These are phyloP conservation scores for Neuroscelio doddi DNA, from an alignment of 2,888 invertebrate genomes.

Conservation along the genomic window DNA sequence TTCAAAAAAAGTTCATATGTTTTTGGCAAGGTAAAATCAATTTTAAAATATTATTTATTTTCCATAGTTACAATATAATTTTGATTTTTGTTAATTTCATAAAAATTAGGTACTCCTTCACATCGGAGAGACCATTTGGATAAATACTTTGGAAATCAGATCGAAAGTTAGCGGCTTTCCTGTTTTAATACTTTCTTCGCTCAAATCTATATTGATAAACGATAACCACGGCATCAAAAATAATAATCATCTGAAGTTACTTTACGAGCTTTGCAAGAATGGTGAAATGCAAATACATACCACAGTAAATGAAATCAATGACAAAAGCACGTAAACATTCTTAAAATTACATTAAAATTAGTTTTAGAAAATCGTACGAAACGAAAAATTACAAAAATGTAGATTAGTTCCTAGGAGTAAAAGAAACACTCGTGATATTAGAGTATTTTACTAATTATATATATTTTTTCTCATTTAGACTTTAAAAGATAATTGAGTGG, in stretches of 20 bases:
- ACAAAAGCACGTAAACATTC: no score
- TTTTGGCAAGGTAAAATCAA: conserved; percentile 58
- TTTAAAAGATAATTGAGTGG: no score
- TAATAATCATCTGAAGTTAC: conserved; percentile 72
- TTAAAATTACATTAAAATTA: no score
- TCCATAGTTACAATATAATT: conserved; percentile 4
- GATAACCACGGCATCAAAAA: conserved; percentile 71
- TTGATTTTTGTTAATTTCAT: conserved; percentile 16
- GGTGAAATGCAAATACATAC: conserved; percentile 55
- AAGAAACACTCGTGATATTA: no score
- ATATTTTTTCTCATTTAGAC: no score
- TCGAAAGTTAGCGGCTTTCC: conserved; percentile 74
- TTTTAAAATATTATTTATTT: conserved; percentile 8
- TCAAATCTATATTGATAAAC: conserved; percentile 74
- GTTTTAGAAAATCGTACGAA: no score
- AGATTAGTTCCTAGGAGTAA: no score
- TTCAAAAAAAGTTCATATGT: conserved; percentile 59
- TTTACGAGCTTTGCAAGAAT: conserved; percentile 73
- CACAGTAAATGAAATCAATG: neutral
- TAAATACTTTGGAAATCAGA: conserved; percentile 77
- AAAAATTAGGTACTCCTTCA: conserved; percentile 73
- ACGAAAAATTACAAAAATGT: no score
- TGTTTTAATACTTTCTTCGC: conserved; percentile 74
- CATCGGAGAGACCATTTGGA: conserved; percentile 77
- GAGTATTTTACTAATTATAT: no score